Evolutionary conservation across 2,888 invertebrate species (phyloP), one percentile per base, ranked within the genome.

Genomic region (Entomobrya multifasciata): DNA sequence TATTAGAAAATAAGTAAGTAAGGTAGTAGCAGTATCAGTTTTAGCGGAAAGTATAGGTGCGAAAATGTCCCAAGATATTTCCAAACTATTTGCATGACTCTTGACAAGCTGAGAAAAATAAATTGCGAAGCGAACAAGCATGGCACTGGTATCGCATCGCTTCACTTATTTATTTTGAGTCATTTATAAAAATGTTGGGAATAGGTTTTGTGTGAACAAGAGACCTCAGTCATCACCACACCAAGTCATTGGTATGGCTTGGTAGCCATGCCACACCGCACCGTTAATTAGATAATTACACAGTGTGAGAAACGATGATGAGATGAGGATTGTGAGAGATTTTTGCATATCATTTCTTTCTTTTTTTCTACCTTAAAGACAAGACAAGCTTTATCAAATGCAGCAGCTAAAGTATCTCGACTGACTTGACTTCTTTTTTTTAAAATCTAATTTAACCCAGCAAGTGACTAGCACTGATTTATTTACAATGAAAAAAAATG

Each of bases 231-330:
- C 17, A 55, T 27, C 74, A 55, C 72, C 17, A 49, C 49, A 15
- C 52, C 55, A 76, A 41, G 25, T 22, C 44, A 77, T 44, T 36
- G 8, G 8, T 36, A 36, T 36, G n/a, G n/a, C n/a, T n/a, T n/a
- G n/a, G n/a, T 8, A 36, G 55, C 30, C 44, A 25, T 52, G 30
- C 67, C 27, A 67, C 20, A 67, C 72, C 72, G 27, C 65, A 79
- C 80, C 80, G 86, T 86, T 86, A 86, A 86, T 86, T 86, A 86
- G 80, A 74, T 80, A 80, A 86, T 86, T 80, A 80, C 86, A 86
- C 67, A 36, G 74, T 74, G 74, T 74, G 74, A 74, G 55, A 74
- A n/a, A 74, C 74, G 55, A 36, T 17, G 74, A 74, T 52, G 74
- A 74, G 8, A n/a, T n/a, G n/a, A n/a, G 27, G 47, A 74, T 74